A percentile compares a stretch with the other conserved stretches of the same genome.
These are phyloP conservation scores for Psix sp. DNA, from an alignment of 1,140 invertebrate genomes.

Conservation along the genomic window DNA sequence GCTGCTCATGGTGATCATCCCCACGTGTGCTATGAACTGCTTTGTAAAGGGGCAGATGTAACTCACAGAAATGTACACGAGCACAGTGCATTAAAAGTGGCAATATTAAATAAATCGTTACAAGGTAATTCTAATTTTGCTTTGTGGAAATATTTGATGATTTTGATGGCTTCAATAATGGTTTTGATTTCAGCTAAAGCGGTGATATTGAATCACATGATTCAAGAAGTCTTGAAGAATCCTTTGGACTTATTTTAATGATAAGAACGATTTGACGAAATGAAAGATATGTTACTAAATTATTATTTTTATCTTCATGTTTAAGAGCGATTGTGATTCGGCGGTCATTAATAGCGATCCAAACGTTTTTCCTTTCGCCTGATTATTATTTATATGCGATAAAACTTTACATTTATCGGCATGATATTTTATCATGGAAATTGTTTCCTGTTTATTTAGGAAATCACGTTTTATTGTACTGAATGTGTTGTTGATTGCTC, in stretches of 20 bases:
- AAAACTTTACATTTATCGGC: no score
- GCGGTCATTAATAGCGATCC: no score
- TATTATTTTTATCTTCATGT: no score
- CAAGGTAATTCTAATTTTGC: constrained; percentile 66
- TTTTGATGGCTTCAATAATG: not conserved
- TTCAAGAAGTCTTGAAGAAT: constrained; percentile 67
- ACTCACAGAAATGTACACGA: constrained; percentile 86
- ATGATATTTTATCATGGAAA: no score
- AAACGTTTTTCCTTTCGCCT: no score
- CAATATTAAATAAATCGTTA: constrained; percentile 81
- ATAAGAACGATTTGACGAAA: no score
- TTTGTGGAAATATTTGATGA: constrained; percentile 14
- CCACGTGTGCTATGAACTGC: constrained; percentile 88
- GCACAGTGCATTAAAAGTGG: constrained; percentile 88
- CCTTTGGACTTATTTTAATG: constrained; percentile 35
- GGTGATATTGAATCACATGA: constrained; percentile 75
- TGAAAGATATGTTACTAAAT: no score
- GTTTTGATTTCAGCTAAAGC: constrained; percentile 71
- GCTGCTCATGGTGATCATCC: constrained; percentile 91
- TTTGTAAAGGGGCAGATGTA: constrained; percentile 86
- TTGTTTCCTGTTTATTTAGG: no score
- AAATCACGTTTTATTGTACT: no score
- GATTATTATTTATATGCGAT: no score
- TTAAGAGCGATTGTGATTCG: no score
- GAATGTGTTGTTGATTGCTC: no score